Conservation (phyloP, 2,888 invertebrate genomes). For the Athripsodes cinereus region DNA sequence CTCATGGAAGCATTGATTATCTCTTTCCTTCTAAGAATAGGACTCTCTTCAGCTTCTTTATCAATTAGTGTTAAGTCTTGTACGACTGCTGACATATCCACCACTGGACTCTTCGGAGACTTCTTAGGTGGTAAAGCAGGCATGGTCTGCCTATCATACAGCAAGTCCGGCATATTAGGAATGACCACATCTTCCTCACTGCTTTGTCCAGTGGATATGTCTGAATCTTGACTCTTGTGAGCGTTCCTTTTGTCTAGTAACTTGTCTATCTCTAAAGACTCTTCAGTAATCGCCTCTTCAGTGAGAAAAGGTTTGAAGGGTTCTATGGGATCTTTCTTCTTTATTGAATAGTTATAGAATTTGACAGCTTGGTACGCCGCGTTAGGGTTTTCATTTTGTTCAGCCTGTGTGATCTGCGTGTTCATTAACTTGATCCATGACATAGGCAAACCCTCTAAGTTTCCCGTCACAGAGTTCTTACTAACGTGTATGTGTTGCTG, state of each 20-base stretch:
- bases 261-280: slow-evolving; percentile 75
- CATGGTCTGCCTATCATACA: slow-evolving; percentile 49
- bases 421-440: slow-evolving; percentile 76
- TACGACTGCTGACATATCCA: slow-evolving; percentile 40
- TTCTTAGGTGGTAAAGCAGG: slow-evolving; percentile 48
- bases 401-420: slow-evolving; percentile 77
- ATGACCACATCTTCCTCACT: slow-evolving; percentile 48
- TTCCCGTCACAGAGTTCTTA: slow-evolving; percentile 74
- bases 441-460: slow-evolving; percentile 78
- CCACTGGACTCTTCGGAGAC: slow-evolving; percentile 30
- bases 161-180: slow-evolving; percentile 35
- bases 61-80: slow-evolving; percentile 42
- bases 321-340: slow-evolving; percentile 67
- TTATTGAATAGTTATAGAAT: slow-evolving; percentile 82
- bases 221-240: slow-evolving; percentile 59
- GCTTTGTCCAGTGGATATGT: slow-evolving; percentile 47
- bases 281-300: slow-evolving; percentile 72
- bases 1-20: slow-evolving; percentile 49
- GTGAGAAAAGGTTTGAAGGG: slow-evolving; percentile 78
- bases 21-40: slow-evolving; percentile 57
- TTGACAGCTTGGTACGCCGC: slow-evolving; percentile 88
- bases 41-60: slow-evolving; percentile 44
- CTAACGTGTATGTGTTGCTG: slow-evolving; percentile 83
- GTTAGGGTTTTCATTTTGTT: slow-evolving; percentile 83
- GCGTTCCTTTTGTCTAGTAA: slow-evolving; percentile 67